Evolutionary conservation across 2,113 vertebrate species (phyloP).

Genomic region (Nycticryphes semicollaris): DNA sequence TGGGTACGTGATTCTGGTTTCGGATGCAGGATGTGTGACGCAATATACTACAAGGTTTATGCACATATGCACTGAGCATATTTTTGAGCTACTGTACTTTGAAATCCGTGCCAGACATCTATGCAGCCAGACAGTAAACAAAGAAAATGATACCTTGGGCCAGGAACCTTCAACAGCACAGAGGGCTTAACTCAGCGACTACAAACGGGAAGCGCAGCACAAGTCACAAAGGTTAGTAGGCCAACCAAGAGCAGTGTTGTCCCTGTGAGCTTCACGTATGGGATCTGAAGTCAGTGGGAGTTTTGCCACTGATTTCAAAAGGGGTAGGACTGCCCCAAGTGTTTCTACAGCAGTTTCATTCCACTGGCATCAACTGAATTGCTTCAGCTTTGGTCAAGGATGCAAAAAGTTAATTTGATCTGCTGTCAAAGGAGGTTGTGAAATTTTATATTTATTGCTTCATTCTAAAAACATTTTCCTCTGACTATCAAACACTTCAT

Average conservation of each 20-base stretch:
- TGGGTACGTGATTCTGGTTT: conserved; percentile 11
- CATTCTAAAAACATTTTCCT: background rate
- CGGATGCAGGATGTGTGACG: conserved; percentile 11
- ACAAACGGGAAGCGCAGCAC: background rate
- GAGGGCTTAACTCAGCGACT: conserved; percentile 38
- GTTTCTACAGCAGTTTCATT: background rate
- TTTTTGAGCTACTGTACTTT: conserved; percentile 53
- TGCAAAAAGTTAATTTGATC: background rate
- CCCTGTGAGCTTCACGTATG: background rate
- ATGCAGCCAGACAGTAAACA: conserved; percentile 69
- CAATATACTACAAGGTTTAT: background rate
- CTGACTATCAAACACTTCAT: background rate
- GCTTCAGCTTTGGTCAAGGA: background rate
- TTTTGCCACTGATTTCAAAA: background rate
- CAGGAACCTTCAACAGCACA: conserved; percentile 29
- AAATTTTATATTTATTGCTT: background rate
- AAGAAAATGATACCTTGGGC: conserved; percentile 50
- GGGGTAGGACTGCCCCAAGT: background rate
- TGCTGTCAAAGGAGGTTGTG: background rate
- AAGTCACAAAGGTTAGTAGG: conserved; percentile 58
- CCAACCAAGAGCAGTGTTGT: background rate
- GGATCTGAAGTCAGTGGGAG: background rate
- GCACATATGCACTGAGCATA: conserved; percentile 18
- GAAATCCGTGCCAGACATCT: conserved; percentile 66
- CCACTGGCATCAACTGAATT: background rate